A percentile compares a stretch with the other conserved stretches of the same genome.
Conservation (phyloP, 2,113 vertebrate genomes). For the Bos javanicus region DNA sequence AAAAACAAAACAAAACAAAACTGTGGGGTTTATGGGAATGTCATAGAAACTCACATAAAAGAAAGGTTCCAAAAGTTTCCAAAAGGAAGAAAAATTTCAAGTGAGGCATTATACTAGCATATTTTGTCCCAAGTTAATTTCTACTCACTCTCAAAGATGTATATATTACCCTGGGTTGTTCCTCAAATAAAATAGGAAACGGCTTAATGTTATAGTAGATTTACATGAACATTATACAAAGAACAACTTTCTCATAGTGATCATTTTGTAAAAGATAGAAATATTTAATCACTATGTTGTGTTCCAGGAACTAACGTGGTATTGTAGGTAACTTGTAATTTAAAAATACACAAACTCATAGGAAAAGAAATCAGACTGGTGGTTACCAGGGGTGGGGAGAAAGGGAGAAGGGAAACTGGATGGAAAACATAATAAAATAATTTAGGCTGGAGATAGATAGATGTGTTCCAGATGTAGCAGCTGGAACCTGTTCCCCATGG, state of each 20-base stretch:
- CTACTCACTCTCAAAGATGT: background rate
- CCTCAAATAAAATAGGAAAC: background rate
- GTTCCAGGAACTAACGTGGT: background rate
- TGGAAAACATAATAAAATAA: background rate
- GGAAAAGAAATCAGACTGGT: background rate
- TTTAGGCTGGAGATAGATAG: background rate
- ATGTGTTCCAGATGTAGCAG: background rate
- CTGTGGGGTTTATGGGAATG: background rate
- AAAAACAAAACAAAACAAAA: accelerated
- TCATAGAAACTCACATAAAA: background rate
- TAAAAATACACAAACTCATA: background rate
- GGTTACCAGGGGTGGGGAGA: background rate
- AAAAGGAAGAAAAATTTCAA: background rate
- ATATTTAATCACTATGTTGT: background rate
- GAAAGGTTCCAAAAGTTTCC: background rate
- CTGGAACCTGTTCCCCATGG: background rate
- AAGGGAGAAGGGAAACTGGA: background rate
- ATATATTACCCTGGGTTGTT: background rate
- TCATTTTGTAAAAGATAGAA: background rate
- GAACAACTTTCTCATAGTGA: background rate
- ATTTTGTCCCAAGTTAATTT: background rate
- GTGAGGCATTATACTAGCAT: background rate
- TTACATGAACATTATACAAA: background rate
- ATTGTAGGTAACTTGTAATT: background rate
- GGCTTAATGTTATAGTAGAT: background rate